Evolutionary conservation across 2,797 vertebrate genomes (phyloP).

Genomic region (Synaphobranchus kaupii): DNA sequence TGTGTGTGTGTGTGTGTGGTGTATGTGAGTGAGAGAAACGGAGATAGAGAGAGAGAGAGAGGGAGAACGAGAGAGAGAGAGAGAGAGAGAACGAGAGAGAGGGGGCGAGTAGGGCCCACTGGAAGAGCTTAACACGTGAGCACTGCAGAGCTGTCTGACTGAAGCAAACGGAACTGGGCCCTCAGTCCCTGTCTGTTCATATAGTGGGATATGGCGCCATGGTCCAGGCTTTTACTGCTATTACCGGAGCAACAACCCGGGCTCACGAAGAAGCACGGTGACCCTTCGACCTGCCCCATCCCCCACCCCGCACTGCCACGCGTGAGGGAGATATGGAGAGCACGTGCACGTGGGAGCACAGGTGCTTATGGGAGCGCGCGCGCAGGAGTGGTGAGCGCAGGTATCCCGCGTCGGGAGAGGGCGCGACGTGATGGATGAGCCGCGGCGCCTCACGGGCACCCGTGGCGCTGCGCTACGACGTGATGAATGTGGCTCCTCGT

Average conservation of each 20-base stretch:
- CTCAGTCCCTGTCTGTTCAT: not conserved
- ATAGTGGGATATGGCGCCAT: not conserved
- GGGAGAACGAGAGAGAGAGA: slow-evolving; percentile 5
- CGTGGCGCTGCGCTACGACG: not conserved
- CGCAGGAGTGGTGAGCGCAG: not conserved
- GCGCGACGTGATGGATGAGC: slow-evolving; percentile 21
- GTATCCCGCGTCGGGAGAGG: not conserved
- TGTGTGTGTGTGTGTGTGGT: not conserved
- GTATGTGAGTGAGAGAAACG: not conserved
- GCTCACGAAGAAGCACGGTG: not conserved
- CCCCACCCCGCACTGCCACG: not conserved
- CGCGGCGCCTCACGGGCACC: not conserved
- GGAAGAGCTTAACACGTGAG: not conserved
- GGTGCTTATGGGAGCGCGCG: not conserved
- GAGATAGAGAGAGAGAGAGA: not conserved
- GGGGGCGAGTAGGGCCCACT: not conserved
- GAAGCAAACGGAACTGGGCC: not conserved
- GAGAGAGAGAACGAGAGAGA: not conserved
- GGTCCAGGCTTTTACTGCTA: not conserved
- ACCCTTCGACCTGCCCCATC: not conserved
- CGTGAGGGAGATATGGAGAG: not conserved
- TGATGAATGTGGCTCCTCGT: slow-evolving; percentile 29
- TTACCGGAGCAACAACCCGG: not conserved
- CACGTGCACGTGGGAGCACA: not conserved
- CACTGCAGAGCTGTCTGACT: not conserved